Evolutionary conservation across 2,113 vertebrate species (phyloP), one percentile per base, ranked within the genome.

Genomic region (Vulpes lagopus): DNA sequence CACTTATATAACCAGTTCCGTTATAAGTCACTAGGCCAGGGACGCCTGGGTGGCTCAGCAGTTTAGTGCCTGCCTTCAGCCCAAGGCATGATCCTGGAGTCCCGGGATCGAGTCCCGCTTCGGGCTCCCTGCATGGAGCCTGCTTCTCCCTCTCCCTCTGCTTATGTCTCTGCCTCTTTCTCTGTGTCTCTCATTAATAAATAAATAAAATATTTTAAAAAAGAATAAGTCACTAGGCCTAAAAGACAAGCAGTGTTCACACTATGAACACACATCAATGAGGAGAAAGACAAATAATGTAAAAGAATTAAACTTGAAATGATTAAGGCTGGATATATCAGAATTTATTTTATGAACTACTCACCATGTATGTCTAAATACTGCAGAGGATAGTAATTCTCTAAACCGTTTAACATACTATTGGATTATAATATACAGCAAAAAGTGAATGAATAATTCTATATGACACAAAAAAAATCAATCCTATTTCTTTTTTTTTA

Each of bases 321-420:
- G 23, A 74, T 32, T 87, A 32, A 59, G 14, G 23, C 23, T 65
- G 15, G 14, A 53, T 62, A 74, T 10, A 73, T 43, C 25, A 90
- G 23, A 80, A 88, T n/a, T 35, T 83, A 83, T 83, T 89, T 96
- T 59, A 89, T 67, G 3, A 93, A 89, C 65, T 53, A 59, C 25
- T 57, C 51, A 94, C 20, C 10, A 64, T 17, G 27, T 92, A 92
- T 59, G 16, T 35, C 57, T 88, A 82, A 88, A 92, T 43, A 74
- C 12, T 60, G 43, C 30, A 49, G 19, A 92, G 32, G 22, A 3
- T 35, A 86, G 8, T 2, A 88, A 88, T 8, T 76, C 60, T 83
- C 79, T 90, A 94, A 94, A 89, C 57, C 43, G 15, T 51, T 78
- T 91, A 89, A 62, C 15, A 71, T 38, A 76, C 19, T 85, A 65